Percentiles rank a stretch among this genome's conserved stretches.
phyloP scores from a whole-genome alignment of 2,113 vertebrate genomes.

The Microcebus jonahi region DNA sequence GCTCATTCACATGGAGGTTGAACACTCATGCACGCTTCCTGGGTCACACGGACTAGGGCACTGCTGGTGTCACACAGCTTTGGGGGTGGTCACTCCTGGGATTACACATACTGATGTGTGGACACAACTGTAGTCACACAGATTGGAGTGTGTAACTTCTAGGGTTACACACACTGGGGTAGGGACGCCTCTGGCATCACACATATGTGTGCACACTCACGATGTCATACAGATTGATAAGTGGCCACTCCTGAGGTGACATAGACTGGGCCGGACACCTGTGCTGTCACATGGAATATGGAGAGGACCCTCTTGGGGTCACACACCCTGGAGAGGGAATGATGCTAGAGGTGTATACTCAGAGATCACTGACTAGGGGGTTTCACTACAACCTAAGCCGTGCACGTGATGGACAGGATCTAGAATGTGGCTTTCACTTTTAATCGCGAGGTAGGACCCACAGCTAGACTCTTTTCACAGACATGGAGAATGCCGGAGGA shows the following conservation, averaged over 20 bases:
- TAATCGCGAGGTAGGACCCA: not conserved
- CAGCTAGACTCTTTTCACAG: not conserved
- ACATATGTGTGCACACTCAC: not conserved
- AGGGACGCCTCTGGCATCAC: not conserved
- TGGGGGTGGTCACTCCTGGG: not conserved
- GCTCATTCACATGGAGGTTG: not conserved
- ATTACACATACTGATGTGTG: not conserved
- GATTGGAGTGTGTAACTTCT: not conserved
- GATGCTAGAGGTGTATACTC: not conserved
- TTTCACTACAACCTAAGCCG: not conserved
- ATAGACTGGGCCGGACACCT: not conserved
- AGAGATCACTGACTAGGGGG: not conserved
- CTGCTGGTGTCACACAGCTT: not conserved
- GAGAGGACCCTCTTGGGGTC: not conserved
- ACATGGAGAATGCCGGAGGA: not conserved
- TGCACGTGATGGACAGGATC: not conserved
- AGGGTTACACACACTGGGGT: not conserved
- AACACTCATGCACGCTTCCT: not conserved
- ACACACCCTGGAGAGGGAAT: not conserved
- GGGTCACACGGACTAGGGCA: too few species aligned
- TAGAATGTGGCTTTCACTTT: not conserved
- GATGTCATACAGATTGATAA: not conserved
- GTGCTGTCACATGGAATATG: not conserved
- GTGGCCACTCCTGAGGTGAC: not conserved
- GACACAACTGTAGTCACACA: not conserved